These are phyloP conservation scores for Psittacula cyanocephala DNA, from an alignment of 2,113 vertebrate species.

Conservation along the genomic window DNA sequence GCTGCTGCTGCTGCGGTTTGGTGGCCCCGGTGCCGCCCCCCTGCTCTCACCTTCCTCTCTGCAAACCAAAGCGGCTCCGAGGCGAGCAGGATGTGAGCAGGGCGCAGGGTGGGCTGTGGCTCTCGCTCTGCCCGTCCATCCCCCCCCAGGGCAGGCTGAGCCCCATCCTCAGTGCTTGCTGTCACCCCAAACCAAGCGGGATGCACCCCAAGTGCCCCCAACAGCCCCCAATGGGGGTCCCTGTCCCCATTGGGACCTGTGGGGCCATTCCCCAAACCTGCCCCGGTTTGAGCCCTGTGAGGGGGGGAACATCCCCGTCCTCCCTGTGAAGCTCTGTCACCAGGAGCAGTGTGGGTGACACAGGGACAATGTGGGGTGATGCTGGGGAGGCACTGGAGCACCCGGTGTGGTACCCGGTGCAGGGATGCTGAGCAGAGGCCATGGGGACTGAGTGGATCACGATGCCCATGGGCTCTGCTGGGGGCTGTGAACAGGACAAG, in stretches of 20 bases:
- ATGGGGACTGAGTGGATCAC: not conserved
- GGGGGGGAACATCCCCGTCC: not conserved
- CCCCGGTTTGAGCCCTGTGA: not conserved
- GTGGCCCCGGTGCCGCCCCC: not conserved
- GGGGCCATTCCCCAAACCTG: not conserved
- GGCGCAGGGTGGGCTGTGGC: not conserved
- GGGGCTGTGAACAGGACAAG: not conserved
- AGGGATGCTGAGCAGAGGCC: not conserved
- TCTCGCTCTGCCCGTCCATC: not conserved
- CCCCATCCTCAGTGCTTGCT: not conserved
- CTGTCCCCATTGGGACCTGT: no score
- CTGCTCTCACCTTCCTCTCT: not conserved
- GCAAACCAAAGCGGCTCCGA: not conserved
- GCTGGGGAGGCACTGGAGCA: accelerated
- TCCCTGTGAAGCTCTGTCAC: not conserved
- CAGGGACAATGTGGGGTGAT: not conserved
- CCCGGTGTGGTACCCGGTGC: not conserved
- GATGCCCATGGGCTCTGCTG: not conserved
- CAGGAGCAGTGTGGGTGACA: not conserved
- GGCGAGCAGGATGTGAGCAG: not conserved
- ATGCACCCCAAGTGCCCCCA: not conserved
- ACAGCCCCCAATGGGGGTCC: not conserved
- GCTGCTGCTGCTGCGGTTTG: not conserved
- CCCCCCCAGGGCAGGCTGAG: not conserved
- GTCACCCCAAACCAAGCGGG: not conserved